Evolutionary conservation across 1,140 invertebrate species (phyloP).

Genomic region (Hirudo medicinalis): DNA sequence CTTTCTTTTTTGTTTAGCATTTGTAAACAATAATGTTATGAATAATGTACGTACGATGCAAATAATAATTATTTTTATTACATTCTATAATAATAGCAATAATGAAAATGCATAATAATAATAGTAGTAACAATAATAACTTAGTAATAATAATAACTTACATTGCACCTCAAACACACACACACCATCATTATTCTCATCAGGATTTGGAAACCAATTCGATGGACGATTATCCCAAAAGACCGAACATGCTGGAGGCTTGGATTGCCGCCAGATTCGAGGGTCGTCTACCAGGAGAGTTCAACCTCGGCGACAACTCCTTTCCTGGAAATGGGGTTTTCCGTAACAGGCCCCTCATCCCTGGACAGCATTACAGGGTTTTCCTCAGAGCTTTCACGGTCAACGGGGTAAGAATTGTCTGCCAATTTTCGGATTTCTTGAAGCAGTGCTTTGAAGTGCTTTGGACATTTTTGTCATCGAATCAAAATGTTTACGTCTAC

Average conservation of each 20-base stretch:
- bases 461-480: too few species aligned
- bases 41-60: too few species aligned
- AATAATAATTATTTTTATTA: too few species aligned
- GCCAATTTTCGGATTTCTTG: too few species aligned
- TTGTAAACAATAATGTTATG: too few species aligned
- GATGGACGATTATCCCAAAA: neutral
- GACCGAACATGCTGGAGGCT: conserved; percentile 36
- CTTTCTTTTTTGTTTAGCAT: too few species aligned
- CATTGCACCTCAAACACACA: neutral
- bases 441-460: too few species aligned
- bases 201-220: neutral
- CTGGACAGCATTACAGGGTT: conserved; percentile 67
- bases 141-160: neutral
- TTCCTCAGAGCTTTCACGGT: conserved; percentile 71
- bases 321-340: conserved; percentile 64
- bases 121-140: neutral
- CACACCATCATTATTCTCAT: neutral
- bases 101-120: too few species aligned
- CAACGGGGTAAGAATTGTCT: conserved; percentile 17
- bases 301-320: conserved; percentile 72
- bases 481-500: too few species aligned
- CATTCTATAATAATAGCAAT: too few species aligned
- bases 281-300: conserved; percentile 75
- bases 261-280: conserved; percentile 89
- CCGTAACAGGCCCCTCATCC: conserved; percentile 68